A percentile compares a stretch with the other conserved stretches of the same genome.
phyloP scores from a whole-genome alignment of 2,888 invertebrate species.

The Tigriopus californicus region DNA sequence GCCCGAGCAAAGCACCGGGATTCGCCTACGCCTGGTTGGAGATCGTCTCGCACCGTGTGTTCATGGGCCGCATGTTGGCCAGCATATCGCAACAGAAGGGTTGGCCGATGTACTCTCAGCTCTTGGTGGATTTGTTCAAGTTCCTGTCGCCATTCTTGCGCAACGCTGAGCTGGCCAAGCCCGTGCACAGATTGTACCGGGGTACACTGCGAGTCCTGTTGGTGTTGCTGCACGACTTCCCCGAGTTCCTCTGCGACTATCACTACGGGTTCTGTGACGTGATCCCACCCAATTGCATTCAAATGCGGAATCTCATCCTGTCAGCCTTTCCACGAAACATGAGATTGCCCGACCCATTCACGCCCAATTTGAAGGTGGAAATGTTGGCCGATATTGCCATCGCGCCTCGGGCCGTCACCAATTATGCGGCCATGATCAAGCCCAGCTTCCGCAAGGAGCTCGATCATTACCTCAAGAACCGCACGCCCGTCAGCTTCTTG shows the following conservation, averaged over 20 bases:
- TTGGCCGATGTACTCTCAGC: constrained; percentile 21
- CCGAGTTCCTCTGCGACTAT: constrained; percentile 96
- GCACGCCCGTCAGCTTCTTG: constrained; percentile 85
- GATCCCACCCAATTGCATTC: constrained; percentile 97
- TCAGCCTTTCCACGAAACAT: constrained; percentile 96
- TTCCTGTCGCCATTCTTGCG: constrained; percentile 90
- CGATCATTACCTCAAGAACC: constrained; percentile 83
- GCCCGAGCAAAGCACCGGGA: constrained; percentile 80
- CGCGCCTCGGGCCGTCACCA: constrained; percentile 72
- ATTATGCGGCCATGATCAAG: constrained; percentile 67
- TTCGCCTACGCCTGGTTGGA: constrained; percentile 98
- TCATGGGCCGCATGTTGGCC: constrained; percentile 79
- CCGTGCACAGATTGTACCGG: constrained; percentile 82
- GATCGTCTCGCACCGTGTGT: constrained; percentile 84
- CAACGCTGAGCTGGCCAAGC: constrained; percentile 86
- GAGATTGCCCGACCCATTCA: constrained; percentile 96
- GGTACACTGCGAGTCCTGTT: constrained; percentile 83
- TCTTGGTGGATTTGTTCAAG: constrained; percentile 85
- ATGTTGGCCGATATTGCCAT: constrained; percentile 69
- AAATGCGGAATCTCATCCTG: constrained; percentile 88
- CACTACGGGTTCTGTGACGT: constrained; percentile 98
- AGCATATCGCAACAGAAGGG: constrained; percentile 72
- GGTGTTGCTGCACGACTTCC: constrained; percentile 93
- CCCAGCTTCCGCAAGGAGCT: constrained; percentile 78
- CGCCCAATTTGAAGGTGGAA: constrained; percentile 86